Evolutionary conservation across 2,888 invertebrate genomes (phyloP).

Genomic region (Malthinus flaveolus): DNA sequence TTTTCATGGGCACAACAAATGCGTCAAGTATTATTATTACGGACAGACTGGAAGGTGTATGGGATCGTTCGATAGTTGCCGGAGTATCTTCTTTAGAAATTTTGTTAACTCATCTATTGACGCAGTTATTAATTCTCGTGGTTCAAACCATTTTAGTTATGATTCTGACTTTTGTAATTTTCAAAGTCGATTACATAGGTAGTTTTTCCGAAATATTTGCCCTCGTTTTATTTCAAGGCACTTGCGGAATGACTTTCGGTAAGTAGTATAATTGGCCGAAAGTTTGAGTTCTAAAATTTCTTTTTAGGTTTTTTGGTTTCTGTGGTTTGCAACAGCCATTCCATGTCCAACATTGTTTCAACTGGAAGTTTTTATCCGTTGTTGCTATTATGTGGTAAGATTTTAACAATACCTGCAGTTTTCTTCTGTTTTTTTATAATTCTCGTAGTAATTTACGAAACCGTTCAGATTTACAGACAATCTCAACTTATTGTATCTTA

Average conservation of each 20-base stretch:
- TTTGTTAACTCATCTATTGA: constrained; percentile 75
- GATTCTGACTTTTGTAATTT: constrained; percentile 63
- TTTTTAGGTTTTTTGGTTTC: constrained; percentile 76
- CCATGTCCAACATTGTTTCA: constrained; percentile 80
- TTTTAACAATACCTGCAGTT: no score
- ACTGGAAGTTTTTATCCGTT: constrained; percentile 91
- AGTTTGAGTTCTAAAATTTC: no score
- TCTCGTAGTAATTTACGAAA: neutral
- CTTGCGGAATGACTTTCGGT: constrained; percentile 86
- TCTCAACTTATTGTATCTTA: neutral
- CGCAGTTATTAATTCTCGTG: constrained; percentile 74
- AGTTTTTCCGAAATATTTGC: constrained; percentile 63
- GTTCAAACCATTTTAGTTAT: constrained; percentile 69
- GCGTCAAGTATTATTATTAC: constrained; percentile 81
- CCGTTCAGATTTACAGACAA: neutral
- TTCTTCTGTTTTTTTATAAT: neutral
- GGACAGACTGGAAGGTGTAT: constrained; percentile 80
- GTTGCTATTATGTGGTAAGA: constrained; percentile 82
- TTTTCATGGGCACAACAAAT: constrained; percentile 82
- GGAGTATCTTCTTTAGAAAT: constrained; percentile 83
- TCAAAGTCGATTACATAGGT: constrained; percentile 65
- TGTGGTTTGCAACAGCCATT: constrained; percentile 75
- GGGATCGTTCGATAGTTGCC: constrained; percentile 85
- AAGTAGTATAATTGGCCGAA: constrained; percentile 30
- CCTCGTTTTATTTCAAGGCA: constrained; percentile 71